Conservation (phyloP, 2,888 invertebrate genomes). For the Thecocarcelia acutangulata region DNA sequence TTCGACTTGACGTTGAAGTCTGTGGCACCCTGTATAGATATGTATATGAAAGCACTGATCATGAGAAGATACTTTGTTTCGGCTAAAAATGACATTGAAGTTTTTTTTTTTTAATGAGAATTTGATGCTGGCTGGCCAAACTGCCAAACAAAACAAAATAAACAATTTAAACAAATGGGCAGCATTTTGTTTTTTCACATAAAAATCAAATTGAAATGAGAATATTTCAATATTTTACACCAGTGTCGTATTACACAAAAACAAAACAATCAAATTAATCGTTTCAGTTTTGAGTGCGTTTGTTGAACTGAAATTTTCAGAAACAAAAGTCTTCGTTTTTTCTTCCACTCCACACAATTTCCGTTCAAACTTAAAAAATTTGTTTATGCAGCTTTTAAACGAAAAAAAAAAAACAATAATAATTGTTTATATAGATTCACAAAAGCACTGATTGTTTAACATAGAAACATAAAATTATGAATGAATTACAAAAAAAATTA, state of each 20-base stretch:
- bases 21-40: not conserved
- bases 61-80: conserved; percentile 57
- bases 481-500: conserved; percentile 54
- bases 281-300: conserved; percentile 1
- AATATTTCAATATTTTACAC: conserved; percentile 20
- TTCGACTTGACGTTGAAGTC: too few species aligned
- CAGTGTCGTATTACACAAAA: conserved; percentile 53
- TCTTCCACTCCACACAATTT: conserved; percentile 59
- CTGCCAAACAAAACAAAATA: conserved; percentile 43
- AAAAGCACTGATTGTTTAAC: conserved; percentile 26
- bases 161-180: conserved; percentile 26
- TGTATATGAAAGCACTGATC: conserved; percentile 25
- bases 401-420: conserved; percentile 3
- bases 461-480: conserved; percentile 51
- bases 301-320: not conserved
- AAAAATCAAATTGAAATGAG: conserved; percentile 9
- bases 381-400: conserved; percentile 50
- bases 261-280: conserved; percentile 10
- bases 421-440: conserved; percentile 57
- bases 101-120: conserved; percentile 25
- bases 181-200: not conserved
- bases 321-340: conserved; percentile 26
- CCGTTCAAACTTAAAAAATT: conserved; percentile 33
- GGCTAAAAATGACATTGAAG: conserved; percentile 34
- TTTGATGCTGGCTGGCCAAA: conserved; percentile 41